phyloP scores from a whole-genome alignment of 2,888 invertebrate genomes.

The Blastobasis adustella region DNA sequence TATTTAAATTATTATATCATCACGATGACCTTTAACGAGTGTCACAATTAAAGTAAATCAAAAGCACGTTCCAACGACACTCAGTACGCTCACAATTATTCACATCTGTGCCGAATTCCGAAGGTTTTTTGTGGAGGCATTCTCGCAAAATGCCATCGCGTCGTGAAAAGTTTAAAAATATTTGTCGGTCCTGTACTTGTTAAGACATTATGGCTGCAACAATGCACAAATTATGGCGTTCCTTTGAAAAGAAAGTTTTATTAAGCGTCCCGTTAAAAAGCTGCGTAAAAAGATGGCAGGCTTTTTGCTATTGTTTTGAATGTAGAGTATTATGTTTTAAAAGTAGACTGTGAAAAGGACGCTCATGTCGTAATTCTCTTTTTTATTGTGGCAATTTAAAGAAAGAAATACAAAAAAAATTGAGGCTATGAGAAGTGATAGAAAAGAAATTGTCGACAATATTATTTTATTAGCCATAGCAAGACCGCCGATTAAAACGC shows the following conservation, averaged over 20 bases:
- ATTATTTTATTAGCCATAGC: no score
- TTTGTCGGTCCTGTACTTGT: neutral
- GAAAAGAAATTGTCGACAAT: no score
- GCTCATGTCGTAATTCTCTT: no score
- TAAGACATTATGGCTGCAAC: constrained; percentile 1
- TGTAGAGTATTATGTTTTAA: no score
- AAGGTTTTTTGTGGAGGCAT: constrained; percentile 1
- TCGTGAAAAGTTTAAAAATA: constrained; percentile 5
- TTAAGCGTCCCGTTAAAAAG: neutral
- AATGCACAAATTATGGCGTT: neutral
- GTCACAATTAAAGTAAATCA: neutral
- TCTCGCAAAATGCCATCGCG: neutral
- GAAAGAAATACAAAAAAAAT: no score
- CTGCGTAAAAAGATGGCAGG: no score
- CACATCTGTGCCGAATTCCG: neutral
- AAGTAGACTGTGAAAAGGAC: no score
- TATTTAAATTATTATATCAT: no score
- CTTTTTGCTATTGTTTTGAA: no score
- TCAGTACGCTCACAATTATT: neutral
- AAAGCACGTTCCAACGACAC: neutral
- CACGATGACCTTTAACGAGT: no score
- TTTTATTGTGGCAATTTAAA: no score
- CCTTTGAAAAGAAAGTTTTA: constrained; percentile 4
- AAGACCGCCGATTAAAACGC: neutral
- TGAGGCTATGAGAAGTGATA: no score